Evolutionary conservation across 2,888 invertebrate species (phyloP).

Genomic region (Drosophila planitibia): DNA sequence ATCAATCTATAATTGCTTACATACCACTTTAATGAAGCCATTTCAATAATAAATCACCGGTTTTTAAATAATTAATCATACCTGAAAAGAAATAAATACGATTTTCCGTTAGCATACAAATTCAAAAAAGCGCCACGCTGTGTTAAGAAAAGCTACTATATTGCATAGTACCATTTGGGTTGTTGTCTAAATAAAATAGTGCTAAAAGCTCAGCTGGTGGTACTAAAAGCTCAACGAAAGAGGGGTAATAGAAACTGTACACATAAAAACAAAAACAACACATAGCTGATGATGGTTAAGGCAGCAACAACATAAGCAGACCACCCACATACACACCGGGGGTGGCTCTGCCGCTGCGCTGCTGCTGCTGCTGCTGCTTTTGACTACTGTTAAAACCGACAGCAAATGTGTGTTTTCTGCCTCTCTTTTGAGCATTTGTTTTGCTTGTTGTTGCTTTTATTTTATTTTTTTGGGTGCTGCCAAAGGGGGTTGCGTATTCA

Average conservation of each 20-base stretch:
- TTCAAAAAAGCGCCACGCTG: constrained; percentile 25
- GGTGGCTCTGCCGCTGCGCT: constrained; percentile 51
- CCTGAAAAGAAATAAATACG: constrained; percentile 43
- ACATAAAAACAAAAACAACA: constrained; percentile 11
- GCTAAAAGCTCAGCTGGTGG: constrained; percentile 33
- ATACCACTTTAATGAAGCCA: constrained; percentile 48
- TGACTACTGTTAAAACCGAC: constrained; percentile 43
- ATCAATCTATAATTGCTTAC: neutral
- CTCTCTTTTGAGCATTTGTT: constrained; percentile 47
- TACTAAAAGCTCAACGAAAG: constrained; percentile 30
- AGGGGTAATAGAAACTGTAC: constrained; percentile 39
- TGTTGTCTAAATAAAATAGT: constrained; percentile 36
- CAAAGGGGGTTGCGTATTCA: constrained; percentile 42
- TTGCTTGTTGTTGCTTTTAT: constrained; percentile 41
- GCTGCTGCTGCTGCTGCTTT: constrained; percentile 20
- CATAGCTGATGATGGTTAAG: constrained; percentile 30
- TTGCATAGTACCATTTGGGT: neutral
- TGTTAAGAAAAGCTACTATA: neutral
- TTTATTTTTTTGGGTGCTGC: constrained; percentile 38
- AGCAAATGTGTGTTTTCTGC: constrained; percentile 23
- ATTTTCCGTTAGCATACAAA: neutral
- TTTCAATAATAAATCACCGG: constrained; percentile 10
- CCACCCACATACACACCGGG: constrained; percentile 41
- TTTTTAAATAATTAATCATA: constrained; percentile 14
- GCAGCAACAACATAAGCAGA: constrained; percentile 19